Base-by-base conservation (phyloP, 2,888 invertebrate species). In the Buathra laborator region DNA sequence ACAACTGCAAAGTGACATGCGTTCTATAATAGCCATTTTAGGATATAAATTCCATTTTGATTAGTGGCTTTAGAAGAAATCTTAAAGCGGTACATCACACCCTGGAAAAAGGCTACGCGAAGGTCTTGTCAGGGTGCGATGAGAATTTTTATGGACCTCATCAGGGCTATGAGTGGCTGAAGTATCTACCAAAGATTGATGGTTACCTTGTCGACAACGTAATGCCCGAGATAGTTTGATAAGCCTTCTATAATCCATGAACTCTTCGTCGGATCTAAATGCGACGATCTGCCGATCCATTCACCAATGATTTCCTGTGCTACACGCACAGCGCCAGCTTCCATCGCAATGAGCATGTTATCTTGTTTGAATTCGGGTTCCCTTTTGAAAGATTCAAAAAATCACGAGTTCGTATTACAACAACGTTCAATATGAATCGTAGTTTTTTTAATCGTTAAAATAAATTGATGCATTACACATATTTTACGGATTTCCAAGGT, bases 401-500 rank as follows among this genome's bases (percentile, higher is more conserved):
- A 37, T 7, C 7, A 37, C 37, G 6, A 7, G 37, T 1, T 7
- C 37, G 9, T 19, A 12, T 19, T 7, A 14, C 37, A 10, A 9
- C 4, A 19, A 67, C 19, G 9, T 19, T 6, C 19, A 9, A 43
- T 19, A 67, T n/a, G 16, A 19, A 67, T n/a, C 9, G 7, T 37
- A 37, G 37, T 37, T 37, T 37, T 9, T 9, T 37, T 37, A 37
- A 37, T 37, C 37, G 1, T 10, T 4, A 2, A 44, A 67, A 16
- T 19, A n/a, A 46, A 16, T 19, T 97, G 72, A 97, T 96, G 71
- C 9, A 37, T 37, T 37, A 37, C 37, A 37, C 37, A 48, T 48
- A 98, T 93, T 7, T 98, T 98, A 98, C 98, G 98, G 92, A 98
- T 98, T 93, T 98, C 98, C 97, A 98, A 98, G 1, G 97, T 98